Evolutionary conservation across 2,888 invertebrate genomes (phyloP).

Genomic region (Brachypterus glaber): DNA sequence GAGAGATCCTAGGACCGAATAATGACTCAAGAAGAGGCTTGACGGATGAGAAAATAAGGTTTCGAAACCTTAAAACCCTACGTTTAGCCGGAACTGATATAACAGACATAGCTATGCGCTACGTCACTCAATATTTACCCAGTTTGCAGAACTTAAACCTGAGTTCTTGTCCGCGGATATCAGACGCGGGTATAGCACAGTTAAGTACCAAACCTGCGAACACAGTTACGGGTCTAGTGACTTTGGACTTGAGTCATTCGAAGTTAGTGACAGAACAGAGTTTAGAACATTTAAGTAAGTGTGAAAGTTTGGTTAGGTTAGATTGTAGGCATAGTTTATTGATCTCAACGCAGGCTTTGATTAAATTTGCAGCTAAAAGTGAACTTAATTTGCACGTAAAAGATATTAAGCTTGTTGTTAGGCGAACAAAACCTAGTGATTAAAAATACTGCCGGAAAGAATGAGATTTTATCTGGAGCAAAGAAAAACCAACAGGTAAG

Average conservation of each 20-base stretch:
- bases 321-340: conserved; percentile 73
- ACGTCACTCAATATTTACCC: conserved; percentile 67
- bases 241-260: conserved; percentile 74
- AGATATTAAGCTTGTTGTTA: conserved; percentile 67
- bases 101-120: conserved; percentile 76
- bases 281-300: conserved; percentile 69
- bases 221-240: conserved; percentile 57
- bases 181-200: conserved; percentile 85
- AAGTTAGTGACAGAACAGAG: conserved; percentile 72
- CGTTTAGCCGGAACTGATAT: conserved; percentile 81
- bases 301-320: conserved; percentile 61
- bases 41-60: conserved; percentile 62
- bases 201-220: conserved; percentile 65
- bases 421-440: no score
- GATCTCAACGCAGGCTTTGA: conserved; percentile 71
- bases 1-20: conserved; percentile 79
- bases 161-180: conserved; percentile 77
- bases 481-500: no score
- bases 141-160: conserved; percentile 68
- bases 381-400: conserved; percentile 70
- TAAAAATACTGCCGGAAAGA: no score
- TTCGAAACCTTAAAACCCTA: conserved; percentile 66
- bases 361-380: conserved; percentile 74
- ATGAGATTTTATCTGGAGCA: no score
- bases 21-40: conserved; percentile 73